Evolutionary conservation across 2,888 invertebrate genomes (phyloP).

Genomic region (Acleris sparsana): DNA sequence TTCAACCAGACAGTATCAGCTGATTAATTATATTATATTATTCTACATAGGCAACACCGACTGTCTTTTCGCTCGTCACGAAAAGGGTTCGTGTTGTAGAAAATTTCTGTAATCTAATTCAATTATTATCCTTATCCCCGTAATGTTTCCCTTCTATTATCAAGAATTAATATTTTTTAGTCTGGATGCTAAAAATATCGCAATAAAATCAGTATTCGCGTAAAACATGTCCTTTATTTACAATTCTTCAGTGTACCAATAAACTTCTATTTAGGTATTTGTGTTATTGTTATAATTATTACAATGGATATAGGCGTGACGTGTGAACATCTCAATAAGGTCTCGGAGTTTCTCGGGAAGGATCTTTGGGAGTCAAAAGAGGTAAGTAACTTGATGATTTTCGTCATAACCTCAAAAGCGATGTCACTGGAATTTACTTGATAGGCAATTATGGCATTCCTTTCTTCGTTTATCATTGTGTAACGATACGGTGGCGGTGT

Average conservation of each 20-base stretch:
- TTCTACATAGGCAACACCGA: conserved; percentile 35
- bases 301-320: conserved; percentile 78
- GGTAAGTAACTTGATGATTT: conserved; percentile 54
- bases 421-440: conserved; percentile 48
- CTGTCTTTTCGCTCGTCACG: conserved; percentile 82
- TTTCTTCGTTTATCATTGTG: conserved; percentile 65
- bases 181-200: conserved; percentile 46
- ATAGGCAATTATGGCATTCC: conserved; percentile 64
- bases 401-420: conserved; percentile 71
- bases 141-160: conserved; percentile 64
- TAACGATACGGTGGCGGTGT: conserved; percentile 44
- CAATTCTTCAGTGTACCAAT: conserved; percentile 59
- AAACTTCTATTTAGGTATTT: conserved; percentile 61
- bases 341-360: conserved; percentile 67
- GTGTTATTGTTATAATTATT: conserved; percentile 47
- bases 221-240: conserved; percentile 69
- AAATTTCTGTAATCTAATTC: conserved; percentile 79
- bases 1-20: conserved; percentile 22
- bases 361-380: conserved; percentile 77
- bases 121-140: conserved; percentile 63
- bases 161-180: conserved; percentile 45
- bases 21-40: conserved; percentile 18
- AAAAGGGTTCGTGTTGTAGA: conserved; percentile 70
- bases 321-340: conserved; percentile 77
- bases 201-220: conserved; percentile 49